Evolutionary conservation across 2,113 vertebrate species (phyloP).

Genomic region (Genyomyrus donnyi): DNA sequence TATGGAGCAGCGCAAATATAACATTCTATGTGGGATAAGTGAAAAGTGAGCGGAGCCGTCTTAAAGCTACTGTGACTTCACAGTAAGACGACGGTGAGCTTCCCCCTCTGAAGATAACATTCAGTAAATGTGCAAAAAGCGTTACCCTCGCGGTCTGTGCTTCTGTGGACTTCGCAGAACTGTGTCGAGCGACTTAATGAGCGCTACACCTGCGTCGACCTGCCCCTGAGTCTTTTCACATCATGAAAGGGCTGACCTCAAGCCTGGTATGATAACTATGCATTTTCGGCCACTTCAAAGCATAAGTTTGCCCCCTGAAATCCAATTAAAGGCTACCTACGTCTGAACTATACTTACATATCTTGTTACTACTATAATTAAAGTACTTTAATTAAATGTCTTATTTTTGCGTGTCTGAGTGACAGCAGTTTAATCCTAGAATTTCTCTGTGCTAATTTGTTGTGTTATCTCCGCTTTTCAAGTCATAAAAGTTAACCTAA

Average conservation of each 20-base stretch:
- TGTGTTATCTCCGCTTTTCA: background rate
- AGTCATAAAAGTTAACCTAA: background rate
- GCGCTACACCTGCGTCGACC: background rate
- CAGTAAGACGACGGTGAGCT: background rate
- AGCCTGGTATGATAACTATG: background rate
- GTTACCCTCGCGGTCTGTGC: background rate
- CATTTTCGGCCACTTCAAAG: background rate
- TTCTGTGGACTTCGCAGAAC: background rate
- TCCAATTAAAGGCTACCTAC: background rate
- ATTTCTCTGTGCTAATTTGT: background rate
- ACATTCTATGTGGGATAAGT: background rate
- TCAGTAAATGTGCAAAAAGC: background rate
- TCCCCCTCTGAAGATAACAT: background rate
- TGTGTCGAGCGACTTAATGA: background rate
- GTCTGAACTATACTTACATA: background rate
- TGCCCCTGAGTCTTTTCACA: background rate
- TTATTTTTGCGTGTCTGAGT: background rate
- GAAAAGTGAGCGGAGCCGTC: background rate
- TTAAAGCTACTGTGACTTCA: background rate
- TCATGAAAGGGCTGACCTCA: background rate
- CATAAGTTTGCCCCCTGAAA: background rate
- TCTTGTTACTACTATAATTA: conserved; percentile 7
- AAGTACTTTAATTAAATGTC: conserved; percentile 2
- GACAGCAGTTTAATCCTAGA: background rate
- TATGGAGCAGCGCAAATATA: background rate